A percentile compares a stretch with the other conserved stretches of the same genome.
Conservation (phyloP, 2,797 vertebrate genomes). For the Nyctibius grandis region DNA sequence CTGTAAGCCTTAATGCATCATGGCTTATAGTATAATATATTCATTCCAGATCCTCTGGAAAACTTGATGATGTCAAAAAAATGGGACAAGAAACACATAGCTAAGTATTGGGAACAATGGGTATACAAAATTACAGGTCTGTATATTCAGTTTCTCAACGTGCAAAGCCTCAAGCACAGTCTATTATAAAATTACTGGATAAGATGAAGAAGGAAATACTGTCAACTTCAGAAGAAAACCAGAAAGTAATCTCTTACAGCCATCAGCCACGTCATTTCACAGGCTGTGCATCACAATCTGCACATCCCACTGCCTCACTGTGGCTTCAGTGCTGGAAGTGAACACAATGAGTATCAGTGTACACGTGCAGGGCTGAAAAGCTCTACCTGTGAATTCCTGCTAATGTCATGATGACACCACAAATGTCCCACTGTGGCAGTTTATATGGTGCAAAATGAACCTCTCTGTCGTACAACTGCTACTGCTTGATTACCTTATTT, state of each 20-base stretch:
- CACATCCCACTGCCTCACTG: not conserved
- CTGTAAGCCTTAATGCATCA: not conserved
- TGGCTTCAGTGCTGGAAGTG: not conserved
- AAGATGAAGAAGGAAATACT: not conserved
- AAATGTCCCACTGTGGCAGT: not conserved
- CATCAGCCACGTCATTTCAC: not conserved
- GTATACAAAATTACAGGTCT: not conserved
- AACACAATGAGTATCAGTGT: rapidly evolving
- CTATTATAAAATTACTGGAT: not conserved
- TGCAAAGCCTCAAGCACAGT: not conserved
- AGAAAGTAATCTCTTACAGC: not conserved
- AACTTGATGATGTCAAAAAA: not conserved
- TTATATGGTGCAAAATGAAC: not conserved
- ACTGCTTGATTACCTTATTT: not conserved
- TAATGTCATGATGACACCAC: not conserved
- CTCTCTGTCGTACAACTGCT: not conserved
- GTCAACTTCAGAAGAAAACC: not conserved
- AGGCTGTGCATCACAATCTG: not conserved
- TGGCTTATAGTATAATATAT: not conserved
- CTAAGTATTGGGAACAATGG: not conserved
- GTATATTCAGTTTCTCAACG: not conserved
- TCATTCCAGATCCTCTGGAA: not conserved
- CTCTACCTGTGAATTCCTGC: not conserved
- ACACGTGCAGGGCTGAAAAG: not conserved
- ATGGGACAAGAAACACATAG: not conserved